Evolutionary conservation across 2,888 invertebrate genomes (phyloP).

Genomic region (Zaprionus bogoriensis): DNA sequence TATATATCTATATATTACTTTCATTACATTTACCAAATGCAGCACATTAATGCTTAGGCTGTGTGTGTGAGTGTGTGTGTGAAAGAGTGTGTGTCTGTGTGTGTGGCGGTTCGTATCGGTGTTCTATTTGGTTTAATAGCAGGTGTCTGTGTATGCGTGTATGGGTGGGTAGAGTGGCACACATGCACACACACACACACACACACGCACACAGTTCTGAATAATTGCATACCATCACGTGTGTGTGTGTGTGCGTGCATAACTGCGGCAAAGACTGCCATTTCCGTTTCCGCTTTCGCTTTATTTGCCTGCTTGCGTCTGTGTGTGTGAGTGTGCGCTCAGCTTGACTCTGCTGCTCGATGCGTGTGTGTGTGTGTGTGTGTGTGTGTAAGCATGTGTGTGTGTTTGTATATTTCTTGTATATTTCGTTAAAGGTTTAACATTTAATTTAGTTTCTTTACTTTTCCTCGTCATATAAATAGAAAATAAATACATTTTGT

Average conservation of each 20-base stretch:
- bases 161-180: no score
- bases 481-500: conserved; percentile 72
- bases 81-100: conserved; percentile 3
- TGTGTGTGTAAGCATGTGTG: conserved; percentile 1
- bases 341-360: no score
- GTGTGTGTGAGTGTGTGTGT: conserved; percentile 13
- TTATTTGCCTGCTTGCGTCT: not conserved
- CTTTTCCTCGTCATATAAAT: conserved; percentile 61
- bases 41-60: conserved; percentile 71
- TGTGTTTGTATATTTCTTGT: conserved; percentile 45
- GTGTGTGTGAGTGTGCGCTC: conserved; percentile 16
- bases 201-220: not conserved
- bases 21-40: conserved; percentile 68
- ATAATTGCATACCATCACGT: not conserved
- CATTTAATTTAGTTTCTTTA: conserved; percentile 74
- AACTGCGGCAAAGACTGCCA: conserved; percentile 59
- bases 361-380: conserved; percentile 24
- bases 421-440: conserved; percentile 73
- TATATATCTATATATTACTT: conserved; percentile 25
- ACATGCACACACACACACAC: not conserved
- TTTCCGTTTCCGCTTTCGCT: not conserved
- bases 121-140: conserved; percentile 15
- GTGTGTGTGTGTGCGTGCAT: not conserved
- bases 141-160: conserved; percentile 13
- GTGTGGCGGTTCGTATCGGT: conserved; percentile 4